These are phyloP conservation scores for Fulmarus glacialis DNA, from an alignment of 2,113 vertebrate species.

Conservation along the genomic window DNA sequence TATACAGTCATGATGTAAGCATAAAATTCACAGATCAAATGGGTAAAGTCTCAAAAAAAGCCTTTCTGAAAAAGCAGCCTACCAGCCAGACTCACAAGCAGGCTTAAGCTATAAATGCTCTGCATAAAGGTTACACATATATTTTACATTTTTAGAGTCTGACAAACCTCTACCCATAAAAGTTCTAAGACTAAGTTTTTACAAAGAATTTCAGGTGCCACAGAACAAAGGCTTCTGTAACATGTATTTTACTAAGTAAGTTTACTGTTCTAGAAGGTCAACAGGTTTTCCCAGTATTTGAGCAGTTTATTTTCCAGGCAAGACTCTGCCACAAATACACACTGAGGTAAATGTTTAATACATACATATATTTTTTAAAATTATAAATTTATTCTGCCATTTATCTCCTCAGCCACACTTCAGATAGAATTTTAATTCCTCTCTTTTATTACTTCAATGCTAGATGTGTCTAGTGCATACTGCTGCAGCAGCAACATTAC, in stretches of 20 bases:
- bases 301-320: background rate
- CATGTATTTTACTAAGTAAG: background rate
- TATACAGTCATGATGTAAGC: background rate
- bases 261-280: background rate
- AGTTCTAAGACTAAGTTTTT: background rate
- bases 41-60: background rate
- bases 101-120: background rate
- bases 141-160: background rate
- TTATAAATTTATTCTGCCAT: background rate
- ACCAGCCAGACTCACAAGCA: background rate
- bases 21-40: background rate
- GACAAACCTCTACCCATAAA: background rate
- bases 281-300: background rate
- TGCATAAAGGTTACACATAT: background rate
- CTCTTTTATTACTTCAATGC: background rate
- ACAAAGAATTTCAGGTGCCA: background rate
- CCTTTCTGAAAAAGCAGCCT: background rate
- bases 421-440: background rate
- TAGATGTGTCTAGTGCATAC: background rate
- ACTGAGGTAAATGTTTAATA: background rate
- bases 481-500: background rate
- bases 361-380: fast-evolving
- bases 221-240: background rate
- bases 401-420: background rate
- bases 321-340: background rate